Percentiles rank a stretch among this genome's conserved stretches.
Evolutionary conservation across 2,888 invertebrate species (phyloP).

Genomic region (Diadegma fenestrale): DNA sequence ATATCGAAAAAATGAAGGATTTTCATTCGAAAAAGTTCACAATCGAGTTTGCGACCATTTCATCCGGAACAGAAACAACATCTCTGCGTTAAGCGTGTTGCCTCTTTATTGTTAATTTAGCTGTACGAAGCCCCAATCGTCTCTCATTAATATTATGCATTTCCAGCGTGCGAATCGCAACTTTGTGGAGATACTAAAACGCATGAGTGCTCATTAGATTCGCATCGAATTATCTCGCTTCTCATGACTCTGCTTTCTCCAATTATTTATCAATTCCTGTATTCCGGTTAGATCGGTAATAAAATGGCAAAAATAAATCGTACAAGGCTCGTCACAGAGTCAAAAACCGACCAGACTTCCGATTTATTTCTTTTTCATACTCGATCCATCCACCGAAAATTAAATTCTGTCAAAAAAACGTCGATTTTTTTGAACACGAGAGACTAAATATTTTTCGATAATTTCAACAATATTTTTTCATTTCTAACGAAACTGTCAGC

Average conservation of each 20-base stretch:
- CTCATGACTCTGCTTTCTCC: slow-evolving; percentile 21
- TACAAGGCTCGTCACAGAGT: neutral
- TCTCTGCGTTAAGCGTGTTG: slow-evolving; percentile 37
- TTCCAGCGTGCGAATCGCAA: slow-evolving; percentile 55
- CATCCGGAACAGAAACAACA: slow-evolving; percentile 45
- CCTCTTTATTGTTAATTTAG: slow-evolving; percentile 27
- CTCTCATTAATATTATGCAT: slow-evolving; percentile 61
- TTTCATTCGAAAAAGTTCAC: slow-evolving; percentile 5
- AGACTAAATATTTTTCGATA: no score
- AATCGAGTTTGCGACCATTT: slow-evolving; percentile 35
- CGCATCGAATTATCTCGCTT: slow-evolving; percentile 54
- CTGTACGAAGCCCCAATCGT: slow-evolving; percentile 15
- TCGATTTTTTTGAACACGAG: no score
- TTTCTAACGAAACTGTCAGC: no score
- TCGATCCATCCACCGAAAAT: no score
- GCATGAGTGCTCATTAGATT: slow-evolving; percentile 55
- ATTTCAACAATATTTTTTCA: no score
- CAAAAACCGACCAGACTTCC: neutral
- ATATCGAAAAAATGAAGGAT: neutral
- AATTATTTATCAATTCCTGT: slow-evolving; percentile 10
- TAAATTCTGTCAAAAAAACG: no score
- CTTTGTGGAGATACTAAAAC: slow-evolving; percentile 40
- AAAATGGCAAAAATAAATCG: neutral
- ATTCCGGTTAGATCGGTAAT: neutral
- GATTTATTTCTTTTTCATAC: neutral